Evolutionary conservation across 2,888 invertebrate genomes (phyloP).

Genomic region (Brachylomia viminalis): DNA sequence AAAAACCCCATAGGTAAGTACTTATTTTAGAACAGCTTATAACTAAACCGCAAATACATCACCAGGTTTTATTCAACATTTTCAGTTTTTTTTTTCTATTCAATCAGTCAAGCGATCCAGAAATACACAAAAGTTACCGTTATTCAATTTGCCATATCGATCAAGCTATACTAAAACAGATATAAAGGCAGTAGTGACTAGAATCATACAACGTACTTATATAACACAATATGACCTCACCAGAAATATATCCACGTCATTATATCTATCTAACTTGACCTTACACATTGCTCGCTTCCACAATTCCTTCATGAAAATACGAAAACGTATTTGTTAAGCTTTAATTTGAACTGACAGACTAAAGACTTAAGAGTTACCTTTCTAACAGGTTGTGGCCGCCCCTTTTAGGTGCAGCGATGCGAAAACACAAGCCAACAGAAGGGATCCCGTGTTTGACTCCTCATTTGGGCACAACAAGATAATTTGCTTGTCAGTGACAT

Average conservation of each 20-base stretch:
- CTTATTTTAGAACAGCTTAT: neutral
- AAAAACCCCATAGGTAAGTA: neutral
- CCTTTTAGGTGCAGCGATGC: conserved; percentile 75
- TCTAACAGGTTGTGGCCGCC: conserved; percentile 58
- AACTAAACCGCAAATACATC: neutral
- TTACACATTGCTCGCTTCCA: neutral
- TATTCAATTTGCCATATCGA: neutral
- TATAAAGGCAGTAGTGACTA: neutral
- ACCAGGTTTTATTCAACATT: neutral
- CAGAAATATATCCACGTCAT: neutral
- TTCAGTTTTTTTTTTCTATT: neutral
- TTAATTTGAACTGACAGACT: conserved; percentile 60
- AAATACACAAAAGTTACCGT: neutral
- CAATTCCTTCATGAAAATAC: conserved; percentile 29
- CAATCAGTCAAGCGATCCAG: neutral
- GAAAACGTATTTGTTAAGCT: conserved; percentile 30
- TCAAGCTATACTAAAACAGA: neutral
- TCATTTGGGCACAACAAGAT: conserved; percentile 77
- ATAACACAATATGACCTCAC: neutral
- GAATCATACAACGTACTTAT: neutral
- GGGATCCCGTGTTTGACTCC: conserved; percentile 78
- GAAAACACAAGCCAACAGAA: conserved; percentile 75
- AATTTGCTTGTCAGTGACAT: conserved; percentile 69
- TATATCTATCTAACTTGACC: conserved; percentile 2
- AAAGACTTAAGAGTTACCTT: conserved; percentile 64